Conservation (phyloP, 2,113 vertebrate genomes). For the Cyphomyrus discorhynchus region DNA sequence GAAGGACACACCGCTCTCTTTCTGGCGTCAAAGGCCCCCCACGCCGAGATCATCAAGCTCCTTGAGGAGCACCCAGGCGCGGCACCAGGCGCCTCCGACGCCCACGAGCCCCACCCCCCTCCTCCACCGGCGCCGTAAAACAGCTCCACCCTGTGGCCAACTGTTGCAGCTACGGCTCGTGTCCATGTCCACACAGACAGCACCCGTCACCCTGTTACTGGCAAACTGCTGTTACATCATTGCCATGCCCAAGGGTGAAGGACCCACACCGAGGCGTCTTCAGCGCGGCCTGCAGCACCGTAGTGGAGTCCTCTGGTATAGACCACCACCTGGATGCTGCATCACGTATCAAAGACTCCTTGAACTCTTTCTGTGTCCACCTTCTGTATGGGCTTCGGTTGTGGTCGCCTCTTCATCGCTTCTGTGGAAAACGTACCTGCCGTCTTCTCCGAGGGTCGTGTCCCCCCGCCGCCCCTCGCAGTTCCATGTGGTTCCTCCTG, state of each 20-base stretch:
- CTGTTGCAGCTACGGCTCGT: not conserved
- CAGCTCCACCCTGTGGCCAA: not conserved
- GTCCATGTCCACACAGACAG: not conserved
- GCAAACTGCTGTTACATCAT: not conserved
- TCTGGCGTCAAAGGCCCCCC: conserved; percentile 64
- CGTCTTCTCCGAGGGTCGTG: not conserved
- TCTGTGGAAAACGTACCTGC: not conserved
- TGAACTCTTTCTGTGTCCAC: not conserved
- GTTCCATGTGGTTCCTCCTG: not conserved
- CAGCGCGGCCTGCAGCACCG: not conserved
- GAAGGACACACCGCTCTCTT: conserved; percentile 76
- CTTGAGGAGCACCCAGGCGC: conserved; percentile 64
- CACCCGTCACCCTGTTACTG: not conserved
- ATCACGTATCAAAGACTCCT: not conserved
- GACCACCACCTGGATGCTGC: not conserved
- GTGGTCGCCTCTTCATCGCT: not conserved
- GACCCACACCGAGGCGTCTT: not conserved
- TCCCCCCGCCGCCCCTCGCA: not conserved
- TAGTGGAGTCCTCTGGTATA: not conserved
- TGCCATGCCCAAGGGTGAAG: not conserved
- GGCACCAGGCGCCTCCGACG: conserved; percentile 37
- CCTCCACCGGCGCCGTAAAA: not conserved
- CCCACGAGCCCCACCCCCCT: not conserved
- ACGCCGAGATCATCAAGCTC: conserved; percentile 68
- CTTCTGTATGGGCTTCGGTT: not conserved